Evolutionary conservation across 2,113 vertebrate genomes (phyloP), one percentile per base, ranked within the genome.

Genomic region (Kryptolebias marmoratus): DNA sequence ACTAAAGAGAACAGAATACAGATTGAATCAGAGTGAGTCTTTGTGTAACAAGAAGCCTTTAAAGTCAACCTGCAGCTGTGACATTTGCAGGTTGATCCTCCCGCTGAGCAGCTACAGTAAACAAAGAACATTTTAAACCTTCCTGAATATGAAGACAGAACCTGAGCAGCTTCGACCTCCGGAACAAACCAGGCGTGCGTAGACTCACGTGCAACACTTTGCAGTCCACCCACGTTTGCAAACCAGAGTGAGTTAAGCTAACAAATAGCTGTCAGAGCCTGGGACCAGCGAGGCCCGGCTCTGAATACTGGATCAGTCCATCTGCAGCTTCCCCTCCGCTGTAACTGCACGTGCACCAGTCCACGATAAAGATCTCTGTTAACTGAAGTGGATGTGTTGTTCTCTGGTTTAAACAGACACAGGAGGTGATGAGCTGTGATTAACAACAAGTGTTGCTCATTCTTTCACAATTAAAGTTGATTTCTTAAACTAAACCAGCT

Each of bases 241-340:
- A 89, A 87, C 77, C 55, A 4, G 16, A 78, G 80, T 80, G 77
- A 85, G 85, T 80, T 89, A 91, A 94, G 93, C 83, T 88, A 71
- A 79, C 77, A 92, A 91, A 93, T 93, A 90, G 85, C 75, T 64
- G 85, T 87, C 72, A 67, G 55, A 56, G 71, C 50, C 45, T 56
- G 84, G 87, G 84, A 83, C 75, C 48, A 59, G 66, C 87, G 79
- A 80, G 73, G 65, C 71, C 73, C 68, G 15, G 66, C 75, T 79
- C 71, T 90, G 84, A 90, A 90, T 93, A 91, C 92, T 89, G 87
- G 83, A 87, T 87, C 75, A 15, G 16, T 78, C 73, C 64, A 75
- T 84, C 79, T 53, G 80, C 66, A 82, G 87, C 81, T 64, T 66
- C 64, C 68, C 76, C 60, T 70, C 59, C 39, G 39, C 68, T 48